Percentiles rank a stretch among this genome's conserved stretches.
phyloP scores from a whole-genome alignment of 2,888 invertebrate genomes.

The Acholoe squamosa region DNA sequence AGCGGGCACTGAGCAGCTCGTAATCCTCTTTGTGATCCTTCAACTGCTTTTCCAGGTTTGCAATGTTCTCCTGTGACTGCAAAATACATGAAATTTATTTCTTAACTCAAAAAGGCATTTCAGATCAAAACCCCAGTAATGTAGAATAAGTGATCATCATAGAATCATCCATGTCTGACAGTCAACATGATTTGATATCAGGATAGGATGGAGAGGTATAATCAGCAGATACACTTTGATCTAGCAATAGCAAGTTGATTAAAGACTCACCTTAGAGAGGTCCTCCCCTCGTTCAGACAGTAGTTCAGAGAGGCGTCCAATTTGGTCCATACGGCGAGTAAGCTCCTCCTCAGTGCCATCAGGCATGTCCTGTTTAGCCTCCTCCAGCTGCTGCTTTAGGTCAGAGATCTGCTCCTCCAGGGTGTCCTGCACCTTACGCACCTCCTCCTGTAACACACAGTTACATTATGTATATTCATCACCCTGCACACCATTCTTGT shows the following conservation, averaged over 20 bases:
- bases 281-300: conserved; percentile 56
- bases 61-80: conserved; percentile 15
- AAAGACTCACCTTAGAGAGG: conserved; percentile 18
- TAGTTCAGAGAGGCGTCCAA: conserved; percentile 39
- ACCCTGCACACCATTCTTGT: too few relatives aligned
- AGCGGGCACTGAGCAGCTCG: conserved; percentile 72
- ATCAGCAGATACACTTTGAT: too few relatives aligned
- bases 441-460: conserved; percentile 34
- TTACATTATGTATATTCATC: background rate
- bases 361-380: background rate
- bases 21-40: conserved; percentile 70
- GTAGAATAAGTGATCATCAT: too few relatives aligned
- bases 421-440: background rate
- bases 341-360: conserved; percentile 57
- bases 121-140: too few relatives aligned
- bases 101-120: too few relatives aligned
- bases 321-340: conserved; percentile 51
- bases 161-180: too few relatives aligned
- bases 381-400: conserved; percentile 38
- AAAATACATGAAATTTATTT: too few relatives aligned
- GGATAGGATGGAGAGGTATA: too few relatives aligned
- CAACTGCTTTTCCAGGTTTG: conserved; percentile 45
- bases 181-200: too few relatives aligned
- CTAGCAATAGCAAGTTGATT: too few relatives aligned
- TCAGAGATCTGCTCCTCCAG: conserved; percentile 54